Conservation (phyloP, 2,113 vertebrate species). For the Lepus timidus region DNA sequence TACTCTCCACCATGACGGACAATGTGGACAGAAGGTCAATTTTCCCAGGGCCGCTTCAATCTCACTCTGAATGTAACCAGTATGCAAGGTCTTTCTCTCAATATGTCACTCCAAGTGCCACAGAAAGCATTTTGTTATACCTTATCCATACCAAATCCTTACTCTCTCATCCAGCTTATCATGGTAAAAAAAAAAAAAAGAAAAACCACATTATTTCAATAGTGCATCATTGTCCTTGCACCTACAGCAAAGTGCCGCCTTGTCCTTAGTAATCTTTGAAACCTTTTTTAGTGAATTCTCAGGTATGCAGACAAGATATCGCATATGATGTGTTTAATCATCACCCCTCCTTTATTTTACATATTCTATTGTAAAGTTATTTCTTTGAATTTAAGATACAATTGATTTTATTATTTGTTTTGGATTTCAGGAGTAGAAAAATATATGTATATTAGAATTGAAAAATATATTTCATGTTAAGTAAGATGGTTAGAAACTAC, state of each 20-base stretch:
- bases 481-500: background rate
- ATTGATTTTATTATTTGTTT: background rate
- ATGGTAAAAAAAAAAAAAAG: background rate
- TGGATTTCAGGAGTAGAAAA: background rate
- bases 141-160: background rate
- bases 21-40: background rate
- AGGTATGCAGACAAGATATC: background rate
- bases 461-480: constrained; percentile 4
- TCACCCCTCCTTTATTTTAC: background rate
- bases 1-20: background rate
- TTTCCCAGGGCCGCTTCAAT: background rate
- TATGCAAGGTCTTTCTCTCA: background rate
- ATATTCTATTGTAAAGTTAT: background rate
- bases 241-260: background rate
- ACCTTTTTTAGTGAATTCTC: background rate
- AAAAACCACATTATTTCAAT: too few species aligned
- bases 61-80: background rate
- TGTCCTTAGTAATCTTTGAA: background rate
- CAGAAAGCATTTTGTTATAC: background rate
- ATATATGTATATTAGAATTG: background rate
- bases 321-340: background rate
- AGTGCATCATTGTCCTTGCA: background rate
- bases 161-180: background rate
- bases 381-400: background rate
- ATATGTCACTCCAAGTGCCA: background rate